phyloP scores from a whole-genome alignment of 1,140 invertebrate genomes.

The Bombus sibiricus region DNA sequence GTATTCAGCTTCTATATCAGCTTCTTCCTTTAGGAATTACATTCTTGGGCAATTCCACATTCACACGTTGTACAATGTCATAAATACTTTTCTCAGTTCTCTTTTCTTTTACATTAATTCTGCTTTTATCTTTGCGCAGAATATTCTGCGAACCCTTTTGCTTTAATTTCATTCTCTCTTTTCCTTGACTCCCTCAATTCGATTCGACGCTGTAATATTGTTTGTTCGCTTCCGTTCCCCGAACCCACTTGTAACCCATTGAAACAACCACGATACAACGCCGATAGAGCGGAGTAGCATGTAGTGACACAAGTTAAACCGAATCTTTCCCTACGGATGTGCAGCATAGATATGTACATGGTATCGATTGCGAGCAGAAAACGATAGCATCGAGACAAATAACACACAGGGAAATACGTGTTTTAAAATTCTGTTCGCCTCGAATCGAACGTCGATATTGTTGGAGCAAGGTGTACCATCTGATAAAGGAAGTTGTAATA shows the following conservation, averaged over 20 bases:
- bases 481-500: background rate
- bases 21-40: too few species aligned
- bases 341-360: too few species aligned
- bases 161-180: too few species aligned
- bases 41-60: too few species aligned
- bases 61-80: too few species aligned
- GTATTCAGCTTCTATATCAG: too few species aligned
- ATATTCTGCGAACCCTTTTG: background rate
- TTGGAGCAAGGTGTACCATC: background rate
- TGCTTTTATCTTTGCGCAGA: too few species aligned
- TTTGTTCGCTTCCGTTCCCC: constrained; percentile 11
- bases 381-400: background rate
- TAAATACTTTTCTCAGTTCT: too few species aligned
- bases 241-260: constrained; percentile 21
- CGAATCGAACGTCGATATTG: background rate
- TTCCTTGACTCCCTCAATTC: too few species aligned
- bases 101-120: background rate
- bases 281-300: background rate
- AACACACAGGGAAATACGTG: background rate
- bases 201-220: constrained; percentile 9
- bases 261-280: constrained; percentile 17
- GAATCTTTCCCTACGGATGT: constrained; percentile 15
- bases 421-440: background rate
- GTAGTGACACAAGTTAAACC: constrained; percentile 3
- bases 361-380: constrained; percentile 4